Base-by-base conservation (phyloP, 1,140 invertebrate genomes). In the Eumaeus atala region DNA sequence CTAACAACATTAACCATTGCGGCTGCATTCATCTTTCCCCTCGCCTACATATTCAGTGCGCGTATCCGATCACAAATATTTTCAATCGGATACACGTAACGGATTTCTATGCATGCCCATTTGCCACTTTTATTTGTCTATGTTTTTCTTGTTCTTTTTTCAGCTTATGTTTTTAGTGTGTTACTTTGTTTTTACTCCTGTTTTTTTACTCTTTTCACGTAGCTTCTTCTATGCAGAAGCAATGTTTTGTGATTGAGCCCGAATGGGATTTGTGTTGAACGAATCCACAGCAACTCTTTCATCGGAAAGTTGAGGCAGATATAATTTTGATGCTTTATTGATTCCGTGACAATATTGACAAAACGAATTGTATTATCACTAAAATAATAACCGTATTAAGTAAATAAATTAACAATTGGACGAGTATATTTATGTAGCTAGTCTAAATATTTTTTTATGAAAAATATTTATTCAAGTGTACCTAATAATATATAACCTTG, bases 181-280 rank as follows among this genome's bases (percentile, higher is more conserved):
- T 53, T 48, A 52, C 47, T 54, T 58, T 54, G n/a, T 16, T 57
- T 53, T 36, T 48, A 36, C 34, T 42, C 37, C 62, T 65, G 37
- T 61, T 59, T 51, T 37, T 61, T 70, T 66, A 56, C 51, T 56
- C 17, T 62, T 59, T 56, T 54, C 64, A 51, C 62, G 66, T 70
- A 59, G 76, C 76, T 84, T 83, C 71, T 75, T 75, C 56, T 65
- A 84, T 84, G 83, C 83, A 86, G 83, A 83, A 82, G 83, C 83
- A 86, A 86, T 86, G 83, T 75, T 61, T 55, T 51, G 9, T 59
- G 28, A 57, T 64, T 56, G 38, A 54, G 11, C 56, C 54, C 51
- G 53, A 11, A 47, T 54, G 28, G 14, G 34, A 9, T n/a, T 17
- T 17, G 47, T 53, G 33, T 17, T 7, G 18, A 28, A 34, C 9